Evolutionary conservation across 2,888 invertebrate genomes (phyloP).

Genomic region (Oxycera nigricornis): DNA sequence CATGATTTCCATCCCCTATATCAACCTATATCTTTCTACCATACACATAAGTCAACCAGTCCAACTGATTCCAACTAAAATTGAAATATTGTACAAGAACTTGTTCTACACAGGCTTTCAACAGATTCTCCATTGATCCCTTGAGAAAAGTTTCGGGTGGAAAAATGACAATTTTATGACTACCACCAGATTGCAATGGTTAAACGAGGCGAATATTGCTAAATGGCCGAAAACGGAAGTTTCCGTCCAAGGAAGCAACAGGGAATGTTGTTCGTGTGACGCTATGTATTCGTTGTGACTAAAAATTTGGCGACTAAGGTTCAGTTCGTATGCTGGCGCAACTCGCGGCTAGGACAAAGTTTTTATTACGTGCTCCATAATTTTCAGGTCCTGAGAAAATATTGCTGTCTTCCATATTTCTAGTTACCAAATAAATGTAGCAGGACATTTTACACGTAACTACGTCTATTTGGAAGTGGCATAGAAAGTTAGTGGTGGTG

Average conservation of each 20-base stretch:
- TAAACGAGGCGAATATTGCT: neutral
- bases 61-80: slow-evolving; percentile 30
- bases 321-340: neutral
- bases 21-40: too few relatives aligned
- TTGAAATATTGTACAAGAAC: slow-evolving; percentile 36
- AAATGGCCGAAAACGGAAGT: neutral
- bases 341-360: slow-evolving; percentile 21
- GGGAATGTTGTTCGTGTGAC: neutral
- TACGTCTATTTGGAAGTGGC: too few relatives aligned
- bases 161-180: slow-evolving; percentile 29
- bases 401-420: neutral
- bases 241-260: slow-evolving; percentile 10
- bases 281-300: too few relatives aligned
- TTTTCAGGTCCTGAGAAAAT: slow-evolving; percentile 16
- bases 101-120: slow-evolving; percentile 31
- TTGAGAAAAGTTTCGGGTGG: slow-evolving; percentile 14
- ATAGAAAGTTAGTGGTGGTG: too few relatives aligned
- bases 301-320: too few relatives aligned
- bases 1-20: too few relatives aligned
- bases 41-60: too few relatives aligned
- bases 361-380: slow-evolving; percentile 34
- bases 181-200: neutral
- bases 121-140: slow-evolving; percentile 31
- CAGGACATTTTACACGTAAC: neutral
- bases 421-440: neutral